These are phyloP conservation scores for Globia sparganii DNA, from an alignment of 2,888 invertebrate genomes.

Conservation along the genomic window DNA sequence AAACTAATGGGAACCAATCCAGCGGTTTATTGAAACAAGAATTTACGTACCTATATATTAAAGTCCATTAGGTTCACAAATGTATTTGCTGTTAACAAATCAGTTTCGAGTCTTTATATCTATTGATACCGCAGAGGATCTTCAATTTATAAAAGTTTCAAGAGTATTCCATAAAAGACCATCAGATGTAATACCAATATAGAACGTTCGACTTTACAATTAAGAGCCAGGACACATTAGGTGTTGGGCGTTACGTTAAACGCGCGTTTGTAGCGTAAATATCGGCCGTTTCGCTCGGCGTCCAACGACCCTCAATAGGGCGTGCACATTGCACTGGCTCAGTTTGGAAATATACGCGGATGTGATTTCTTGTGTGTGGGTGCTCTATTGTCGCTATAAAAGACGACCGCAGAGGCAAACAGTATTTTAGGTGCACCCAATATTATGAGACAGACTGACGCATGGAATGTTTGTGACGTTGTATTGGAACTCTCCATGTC, in stretches of 20 bases:
- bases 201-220: background rate
- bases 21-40: slow-evolving; percentile 1
- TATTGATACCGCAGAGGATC: background rate
- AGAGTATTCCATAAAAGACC: background rate
- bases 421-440: background rate
- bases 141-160: background rate
- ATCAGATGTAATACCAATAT: background rate
- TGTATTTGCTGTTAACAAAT: background rate
- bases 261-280: background rate
- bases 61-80: slow-evolving; percentile 5
- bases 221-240: background rate
- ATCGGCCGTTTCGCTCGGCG: background rate
- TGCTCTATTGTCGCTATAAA: background rate
- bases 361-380: background rate
- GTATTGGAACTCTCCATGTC: background rate
- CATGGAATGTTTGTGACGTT: background rate
- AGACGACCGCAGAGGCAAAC: background rate
- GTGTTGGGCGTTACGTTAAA: background rate
- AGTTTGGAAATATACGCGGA: background rate
- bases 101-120: background rate
- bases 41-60: slow-evolving; percentile 10
- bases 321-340: background rate
- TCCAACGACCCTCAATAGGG: background rate
- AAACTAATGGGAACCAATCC: slow-evolving; percentile 1
- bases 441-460: background rate